Base-by-base conservation (phyloP, 1,140 invertebrate genomes). In the Dreissena rostriformis region DNA sequence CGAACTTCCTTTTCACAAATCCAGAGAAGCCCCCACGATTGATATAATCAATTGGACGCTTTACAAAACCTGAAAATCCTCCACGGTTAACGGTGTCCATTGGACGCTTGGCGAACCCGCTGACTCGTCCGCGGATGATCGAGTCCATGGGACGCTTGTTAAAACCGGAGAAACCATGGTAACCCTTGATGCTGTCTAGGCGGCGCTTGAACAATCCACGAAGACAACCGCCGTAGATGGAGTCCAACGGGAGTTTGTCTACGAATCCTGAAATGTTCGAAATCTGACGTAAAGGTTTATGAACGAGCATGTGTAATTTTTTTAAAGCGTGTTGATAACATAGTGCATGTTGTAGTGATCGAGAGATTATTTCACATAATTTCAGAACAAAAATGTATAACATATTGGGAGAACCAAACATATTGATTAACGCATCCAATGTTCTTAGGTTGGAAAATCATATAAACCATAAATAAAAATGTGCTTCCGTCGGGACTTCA, bases 211-310 rank as follows among this genome's bases (percentile, higher is more conserved):
- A 26, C 19, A 83, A 74, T 11, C 81, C 81, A 26, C 51, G 67
- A 4, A 75, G 70, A 52, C 78, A 63, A 29, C 85, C 78, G 14
- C 63, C 55, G 17, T 73, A 51, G 15, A 86, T 72, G 8, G 85
- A 80, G 53, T 88, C 82, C 55, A 88, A 86, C 24, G 85, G 68
- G 14, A 81, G 49, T 57, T n/a, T n/a, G n/a, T n/a, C n/a, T n/a
- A n/a, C n/a, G n/a, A n/a, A n/a, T n/a, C n/a, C n/a, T n/a, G n/a
- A n/a, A n/a, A n/a, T n/a, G n/a, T n/a, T n/a, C n/a, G n/a, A n/a
- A n/a, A n/a, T n/a, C n/a, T n/a, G n/a, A n/a, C n/a, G n/a, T n/a
- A n/a, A n/a, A n/a, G n/a, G n/a, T n/a, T n/a, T n/a, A n/a, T n/a
- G n/a, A n/a, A n/a, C n/a, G n/a, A n/a, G n/a, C n/a, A n/a, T n/a